Conservation (phyloP, 2,113 vertebrate genomes). For the Cacatua alba region DNA sequence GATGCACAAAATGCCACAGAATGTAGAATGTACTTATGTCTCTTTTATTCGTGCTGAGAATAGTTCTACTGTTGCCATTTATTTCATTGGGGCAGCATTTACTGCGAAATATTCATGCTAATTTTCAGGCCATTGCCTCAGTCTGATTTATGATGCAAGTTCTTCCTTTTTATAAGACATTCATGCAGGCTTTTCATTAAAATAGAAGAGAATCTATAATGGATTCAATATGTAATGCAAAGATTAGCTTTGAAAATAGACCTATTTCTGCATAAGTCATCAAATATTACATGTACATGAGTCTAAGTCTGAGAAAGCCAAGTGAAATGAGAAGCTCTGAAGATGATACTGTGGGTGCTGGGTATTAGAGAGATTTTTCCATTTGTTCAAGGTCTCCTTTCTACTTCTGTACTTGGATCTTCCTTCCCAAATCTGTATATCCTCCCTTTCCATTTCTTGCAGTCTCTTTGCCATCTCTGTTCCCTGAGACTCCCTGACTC, state of each 20-base stretch:
- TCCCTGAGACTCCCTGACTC: neutral
- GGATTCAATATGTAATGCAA: conserved; percentile 48
- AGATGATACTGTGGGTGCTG: neutral
- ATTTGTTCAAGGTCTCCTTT: neutral
- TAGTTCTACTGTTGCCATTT: neutral
- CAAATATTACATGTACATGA: conserved; percentile 24
- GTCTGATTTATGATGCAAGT: conserved; percentile 1
- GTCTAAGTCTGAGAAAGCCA: conserved; percentile 24
- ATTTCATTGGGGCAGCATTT: conserved; percentile 21
- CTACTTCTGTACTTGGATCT: neutral
- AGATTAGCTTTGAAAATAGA: conserved; percentile 66
- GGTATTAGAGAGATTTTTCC: neutral
- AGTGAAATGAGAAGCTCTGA: conserved; percentile 31
- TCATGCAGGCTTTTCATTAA: conserved; percentile 53
- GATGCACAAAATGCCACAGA: neutral
- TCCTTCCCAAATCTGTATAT: neutral
- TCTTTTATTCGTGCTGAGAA: neutral
- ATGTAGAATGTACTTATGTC: neutral
- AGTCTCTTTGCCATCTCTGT: neutral
- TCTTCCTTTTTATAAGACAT: conserved; percentile 18
- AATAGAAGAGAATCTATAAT: conserved; percentile 50
- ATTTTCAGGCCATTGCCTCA: conserved; percentile 36
- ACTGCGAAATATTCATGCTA: neutral
- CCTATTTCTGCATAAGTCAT: conserved; percentile 62
- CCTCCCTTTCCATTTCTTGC: neutral